These are phyloP conservation scores for Nebria salina DNA, from an alignment of 2,888 invertebrate genomes.

Conservation along the genomic window DNA sequence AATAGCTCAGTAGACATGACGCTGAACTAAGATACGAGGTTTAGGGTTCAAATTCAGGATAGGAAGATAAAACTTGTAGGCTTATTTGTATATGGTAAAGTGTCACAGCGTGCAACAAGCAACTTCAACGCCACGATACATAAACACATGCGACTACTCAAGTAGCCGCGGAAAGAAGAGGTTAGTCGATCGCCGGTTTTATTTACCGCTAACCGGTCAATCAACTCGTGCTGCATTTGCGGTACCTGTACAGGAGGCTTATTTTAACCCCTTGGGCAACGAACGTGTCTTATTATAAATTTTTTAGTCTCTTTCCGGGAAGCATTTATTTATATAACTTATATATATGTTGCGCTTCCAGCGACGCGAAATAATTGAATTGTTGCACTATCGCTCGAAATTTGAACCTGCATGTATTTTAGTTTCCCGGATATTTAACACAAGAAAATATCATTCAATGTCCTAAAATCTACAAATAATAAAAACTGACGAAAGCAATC, in stretches of 20 bases:
- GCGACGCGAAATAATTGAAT: not conserved
- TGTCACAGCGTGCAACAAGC: not conserved
- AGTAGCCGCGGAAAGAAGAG: conserved; percentile 10
- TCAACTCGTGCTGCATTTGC: conserved; percentile 8
- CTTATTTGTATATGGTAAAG: no score
- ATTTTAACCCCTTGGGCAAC: not conserved
- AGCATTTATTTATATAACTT: not conserved
- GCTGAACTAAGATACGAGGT: no score
- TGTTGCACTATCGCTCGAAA: not conserved
- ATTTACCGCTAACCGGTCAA: conserved; percentile 27
- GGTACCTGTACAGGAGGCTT: not conserved
- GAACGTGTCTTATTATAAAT: not conserved
- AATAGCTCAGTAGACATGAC: no score
- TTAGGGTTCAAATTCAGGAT: no score
- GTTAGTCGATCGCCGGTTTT: conserved; percentile 20
- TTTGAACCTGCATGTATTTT: not conserved
- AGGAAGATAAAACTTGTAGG: no score
- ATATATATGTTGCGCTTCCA: not conserved
- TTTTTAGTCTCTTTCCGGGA: not conserved
- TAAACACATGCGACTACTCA: not conserved
- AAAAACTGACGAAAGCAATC: no score
- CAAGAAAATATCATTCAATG: not conserved
- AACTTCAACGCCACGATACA: not conserved
- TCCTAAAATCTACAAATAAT: no score
- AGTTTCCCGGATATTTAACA: not conserved